phyloP scores from a whole-genome alignment of 1,140 invertebrate genomes.

The Hestina assimilis region DNA sequence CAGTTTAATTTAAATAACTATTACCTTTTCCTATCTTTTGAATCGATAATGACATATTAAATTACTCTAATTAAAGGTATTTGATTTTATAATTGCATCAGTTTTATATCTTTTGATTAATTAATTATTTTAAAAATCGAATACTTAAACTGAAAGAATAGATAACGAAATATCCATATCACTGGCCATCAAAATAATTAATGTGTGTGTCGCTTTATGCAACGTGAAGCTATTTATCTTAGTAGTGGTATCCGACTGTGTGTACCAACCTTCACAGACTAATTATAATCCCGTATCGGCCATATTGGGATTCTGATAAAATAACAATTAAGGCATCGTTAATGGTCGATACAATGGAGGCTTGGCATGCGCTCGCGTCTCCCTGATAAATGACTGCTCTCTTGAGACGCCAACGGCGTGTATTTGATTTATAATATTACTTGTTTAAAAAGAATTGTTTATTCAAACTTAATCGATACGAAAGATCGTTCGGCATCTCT shows the following conservation, averaged over 20 bases:
- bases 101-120: background rate
- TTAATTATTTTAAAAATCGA: constrained; percentile 1
- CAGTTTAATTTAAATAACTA: too few species aligned
- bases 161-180: constrained; percentile 9
- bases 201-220: constrained; percentile 11
- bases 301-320: constrained; percentile 66
- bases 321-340: constrained; percentile 73
- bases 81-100: background rate
- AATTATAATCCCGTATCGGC: constrained; percentile 57
- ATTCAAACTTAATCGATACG: constrained; percentile 66
- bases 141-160: too few species aligned
- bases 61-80: background rate
- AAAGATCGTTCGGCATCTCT: constrained; percentile 47
- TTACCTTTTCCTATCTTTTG: too few species aligned
- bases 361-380: constrained; percentile 46
- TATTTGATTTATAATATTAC: constrained; percentile 76
- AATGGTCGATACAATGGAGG: constrained; percentile 56
- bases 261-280: constrained; percentile 32
- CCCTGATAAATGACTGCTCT: constrained; percentile 67
- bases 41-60: too few species aligned
- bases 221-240: constrained; percentile 26
- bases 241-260: constrained; percentile 20
- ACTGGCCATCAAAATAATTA: constrained; percentile 8
- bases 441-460: constrained; percentile 66
- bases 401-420: constrained; percentile 55